phyloP scores from a whole-genome alignment of 2,797 vertebrate species.

The Petrocephalus sullivani region DNA sequence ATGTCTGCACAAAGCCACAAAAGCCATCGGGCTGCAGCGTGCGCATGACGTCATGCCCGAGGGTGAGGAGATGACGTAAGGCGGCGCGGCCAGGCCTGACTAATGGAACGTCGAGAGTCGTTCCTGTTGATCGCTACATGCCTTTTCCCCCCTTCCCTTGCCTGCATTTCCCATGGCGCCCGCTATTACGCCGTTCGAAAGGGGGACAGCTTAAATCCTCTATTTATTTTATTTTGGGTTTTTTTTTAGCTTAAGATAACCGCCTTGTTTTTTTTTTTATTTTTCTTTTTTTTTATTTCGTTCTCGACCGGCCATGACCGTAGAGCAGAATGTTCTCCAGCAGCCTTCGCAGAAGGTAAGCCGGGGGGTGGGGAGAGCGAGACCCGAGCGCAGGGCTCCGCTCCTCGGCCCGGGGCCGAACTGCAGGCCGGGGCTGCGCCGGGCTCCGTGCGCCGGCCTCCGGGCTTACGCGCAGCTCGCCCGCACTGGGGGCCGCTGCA shows the following conservation, averaged over 20 bases:
- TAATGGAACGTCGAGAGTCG: conserved; percentile 49
- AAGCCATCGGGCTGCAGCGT: not conserved
- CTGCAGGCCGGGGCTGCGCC: not conserved
- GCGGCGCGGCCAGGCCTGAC: conserved; percentile 42
- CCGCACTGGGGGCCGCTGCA: not conserved
- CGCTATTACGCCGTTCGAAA: conserved; percentile 50
- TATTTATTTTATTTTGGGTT: conserved; percentile 26
- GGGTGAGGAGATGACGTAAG: not conserved
- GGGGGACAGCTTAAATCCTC: conserved; percentile 50
- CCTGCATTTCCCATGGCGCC: conserved; percentile 53
- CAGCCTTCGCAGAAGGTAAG: conserved; percentile 90
- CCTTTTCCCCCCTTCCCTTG: not conserved
- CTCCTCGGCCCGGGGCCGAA: not conserved
- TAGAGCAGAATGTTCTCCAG: conserved; percentile 98
- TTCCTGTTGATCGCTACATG: conserved; percentile 30
- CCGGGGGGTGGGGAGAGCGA: not conserved
- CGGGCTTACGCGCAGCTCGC: not conserved
- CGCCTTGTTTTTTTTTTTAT: conserved; percentile 29
- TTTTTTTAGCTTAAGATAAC: conserved; percentile 31
- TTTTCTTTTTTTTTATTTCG: conserved; percentile 27
- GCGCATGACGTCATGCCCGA: not conserved
- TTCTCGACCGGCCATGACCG: conserved; percentile 82
- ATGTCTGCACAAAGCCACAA: not conserved
- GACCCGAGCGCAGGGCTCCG: not conserved
- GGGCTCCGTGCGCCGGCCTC: not conserved